Base-by-base conservation (phyloP, 2,113 vertebrate species). In the Cephalopterus ornatus region DNA sequence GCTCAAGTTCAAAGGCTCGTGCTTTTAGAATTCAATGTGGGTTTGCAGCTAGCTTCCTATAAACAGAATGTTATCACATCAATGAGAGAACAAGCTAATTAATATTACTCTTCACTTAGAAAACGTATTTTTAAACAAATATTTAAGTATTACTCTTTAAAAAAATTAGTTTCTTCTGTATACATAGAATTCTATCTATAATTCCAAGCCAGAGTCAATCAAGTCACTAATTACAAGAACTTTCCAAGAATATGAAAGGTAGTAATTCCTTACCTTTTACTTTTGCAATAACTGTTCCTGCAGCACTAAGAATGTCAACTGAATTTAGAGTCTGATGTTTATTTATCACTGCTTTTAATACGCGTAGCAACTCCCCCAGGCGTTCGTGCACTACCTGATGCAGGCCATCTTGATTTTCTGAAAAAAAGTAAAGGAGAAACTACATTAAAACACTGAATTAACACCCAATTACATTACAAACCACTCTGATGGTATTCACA, bases 251-350 rank as follows among this genome's bases (percentile, higher is more conserved):
- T 26, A 83, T 16, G 8, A 75, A 92, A 85, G 14, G 14, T 10
- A 61, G 9, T 18, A 62, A 74, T 88, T 77, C 42, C 98, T 99
- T 98, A 99, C 99, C 99, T 99, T 99, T 99, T 94, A 99, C 99
- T 98, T 99, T 99, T 83, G 99, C 98, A 94, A 99, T 98, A 97
- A 99, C 98, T 42, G 98, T 98, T 96, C 99, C 99, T 61, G 99
- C 99, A 35, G 99, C 98, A 96, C 98, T 99, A 52, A 99, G 99
- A 97, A 99, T 99, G 88, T 99, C 99, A 94, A 99, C 98, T 1
- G 99, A 99, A 98, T 99, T 99, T 42, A 99, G 98, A 85, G 98
- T 98, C 92, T 98, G 99, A 97, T 99, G 99, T 96, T 99, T 99
- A 96, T 95, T 98, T 96, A 99, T 99, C 74, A 99, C 97, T 81